Base-by-base conservation (phyloP, 1,140 invertebrate genomes). In the Drosophila grimshawi region DNA sequence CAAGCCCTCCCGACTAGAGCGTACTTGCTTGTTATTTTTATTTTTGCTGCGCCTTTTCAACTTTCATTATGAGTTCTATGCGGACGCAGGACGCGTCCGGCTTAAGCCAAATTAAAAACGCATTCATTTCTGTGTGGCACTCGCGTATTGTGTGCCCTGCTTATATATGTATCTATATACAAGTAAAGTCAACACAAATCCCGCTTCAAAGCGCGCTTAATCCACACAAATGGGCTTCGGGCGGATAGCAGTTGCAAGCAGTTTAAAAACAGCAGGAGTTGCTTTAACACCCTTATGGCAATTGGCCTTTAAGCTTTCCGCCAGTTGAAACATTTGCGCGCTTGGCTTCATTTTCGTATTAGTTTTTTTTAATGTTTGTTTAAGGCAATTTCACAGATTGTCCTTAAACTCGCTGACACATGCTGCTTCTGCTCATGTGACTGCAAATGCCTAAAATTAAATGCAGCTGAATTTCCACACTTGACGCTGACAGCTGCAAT, bases 51-150 rank as follows among this genome's bases (percentile, higher is more conserved):
- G 72, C 52, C 56, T 71, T 88, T 82, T 88, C 63, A 71, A 62
- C 52, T 78, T 81, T 80, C 85, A 70, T 80, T 75, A 78, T 69
- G 52, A 71, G 74, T 76, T 48, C 48, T 65, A 29, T 41, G 57
- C 43, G 30, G 30, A 10, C 37, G 30, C 49, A 80, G 77, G 77
- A 83, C 80, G 73, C 77, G 72, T 62, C 69, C 69, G 66, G 85
- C 79, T 88, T 80, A 77, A 48, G 80, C 70, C 85, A 88, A 88
- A 88, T 88, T 88, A 89, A 89, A 89, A 89, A 85, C 85, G 78
- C 80, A 89, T 89, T 90, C 78, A 83, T 86, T 86, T 82, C 53
- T 61, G 39, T 56, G 39, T 56, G 35, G 32, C 32, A 32, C 32
- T 45, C 46, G 46, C 51, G 41, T 52, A n/a, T 30, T 32, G 5